These are phyloP conservation scores for Xenus cinereus DNA, from an alignment of 2,113 vertebrate genomes.

Conservation along the genomic window DNA sequence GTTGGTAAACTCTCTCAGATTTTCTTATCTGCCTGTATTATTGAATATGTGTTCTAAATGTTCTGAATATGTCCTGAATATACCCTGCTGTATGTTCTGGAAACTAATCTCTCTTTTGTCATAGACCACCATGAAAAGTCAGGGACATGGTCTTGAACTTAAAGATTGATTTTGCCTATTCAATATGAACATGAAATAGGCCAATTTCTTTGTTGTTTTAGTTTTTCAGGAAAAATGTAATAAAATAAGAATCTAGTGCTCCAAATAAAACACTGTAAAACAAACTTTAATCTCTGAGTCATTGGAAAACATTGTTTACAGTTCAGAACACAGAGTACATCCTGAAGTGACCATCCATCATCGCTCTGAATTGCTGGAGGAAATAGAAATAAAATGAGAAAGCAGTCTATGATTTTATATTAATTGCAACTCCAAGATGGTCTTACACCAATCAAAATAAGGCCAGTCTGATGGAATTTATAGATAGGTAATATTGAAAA, in stretches of 20 bases:
- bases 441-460: slow-evolving; percentile 6
- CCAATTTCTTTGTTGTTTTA: not conserved
- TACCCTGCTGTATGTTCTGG: fast-evolving
- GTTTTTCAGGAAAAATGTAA: not conserved
- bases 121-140: not conserved
- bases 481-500: slow-evolving; percentile 27
- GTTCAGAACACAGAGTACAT: not conserved
- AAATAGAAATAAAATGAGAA: slow-evolving; percentile 21
- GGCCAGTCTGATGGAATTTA: slow-evolving; percentile 11
- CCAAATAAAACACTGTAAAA: slow-evolving; percentile 15
- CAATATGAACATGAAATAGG: not conserved
- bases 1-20: not conserved
- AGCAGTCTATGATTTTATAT: not conserved
- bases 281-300: slow-evolving; percentile 3
- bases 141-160: not conserved
- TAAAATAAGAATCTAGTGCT: not conserved
- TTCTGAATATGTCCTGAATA: not conserved
- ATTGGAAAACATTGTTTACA: slow-evolving; percentile 13
- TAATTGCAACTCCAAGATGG: slow-evolving; percentile 28
- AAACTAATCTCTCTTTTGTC: not conserved
- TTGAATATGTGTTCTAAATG: not conserved
- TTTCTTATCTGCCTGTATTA: not conserved
- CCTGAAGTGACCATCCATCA: slow-evolving; percentile 3
- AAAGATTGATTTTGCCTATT: not conserved
- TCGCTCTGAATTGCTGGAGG: not conserved